Evolutionary conservation across 2,888 invertebrate species (phyloP).

Genomic region (Apamea monoglypha): DNA sequence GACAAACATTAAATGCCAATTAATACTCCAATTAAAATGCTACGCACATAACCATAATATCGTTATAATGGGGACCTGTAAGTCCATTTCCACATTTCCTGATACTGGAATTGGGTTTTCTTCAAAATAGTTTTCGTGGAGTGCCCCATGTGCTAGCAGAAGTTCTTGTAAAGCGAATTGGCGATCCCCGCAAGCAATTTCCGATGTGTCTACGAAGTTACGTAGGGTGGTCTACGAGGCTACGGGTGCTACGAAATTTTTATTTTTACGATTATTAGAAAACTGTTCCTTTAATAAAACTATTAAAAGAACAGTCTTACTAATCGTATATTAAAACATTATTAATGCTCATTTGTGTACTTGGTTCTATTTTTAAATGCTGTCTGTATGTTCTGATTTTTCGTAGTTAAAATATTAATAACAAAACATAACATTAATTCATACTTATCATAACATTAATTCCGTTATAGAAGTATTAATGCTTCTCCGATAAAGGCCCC

Average conservation of each 20-base stretch:
- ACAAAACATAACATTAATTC: slow-evolving; percentile 4
- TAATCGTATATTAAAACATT: too few relatives aligned
- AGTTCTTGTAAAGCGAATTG: slow-evolving; percentile 21
- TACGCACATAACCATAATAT: background rate
- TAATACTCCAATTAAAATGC: slow-evolving; percentile 28
- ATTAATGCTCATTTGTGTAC: background rate
- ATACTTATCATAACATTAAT: background rate
- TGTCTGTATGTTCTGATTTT: background rate
- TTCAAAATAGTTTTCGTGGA: slow-evolving; percentile 4
- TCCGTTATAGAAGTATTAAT: background rate
- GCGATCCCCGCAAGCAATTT: slow-evolving; percentile 37
- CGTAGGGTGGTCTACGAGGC: slow-evolving; percentile 26
- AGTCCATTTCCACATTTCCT: slow-evolving; percentile 4
- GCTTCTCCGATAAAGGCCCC: background rate
- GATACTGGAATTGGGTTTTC: background rate
- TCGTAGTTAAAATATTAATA: background rate
- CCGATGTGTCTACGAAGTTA: slow-evolving; percentile 38
- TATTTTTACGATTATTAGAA: background rate
- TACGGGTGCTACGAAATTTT: slow-evolving; percentile 17
- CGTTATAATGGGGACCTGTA: background rate
- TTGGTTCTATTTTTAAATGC: background rate
- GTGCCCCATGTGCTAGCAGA: background rate
- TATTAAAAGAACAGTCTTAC: background rate
- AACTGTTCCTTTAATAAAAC: background rate
- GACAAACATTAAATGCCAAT: slow-evolving; percentile 35